Evolutionary conservation across 2,797 vertebrate species (phyloP), one percentile per base, ranked within the genome.

Genomic region (Australoheros facetus): DNA sequence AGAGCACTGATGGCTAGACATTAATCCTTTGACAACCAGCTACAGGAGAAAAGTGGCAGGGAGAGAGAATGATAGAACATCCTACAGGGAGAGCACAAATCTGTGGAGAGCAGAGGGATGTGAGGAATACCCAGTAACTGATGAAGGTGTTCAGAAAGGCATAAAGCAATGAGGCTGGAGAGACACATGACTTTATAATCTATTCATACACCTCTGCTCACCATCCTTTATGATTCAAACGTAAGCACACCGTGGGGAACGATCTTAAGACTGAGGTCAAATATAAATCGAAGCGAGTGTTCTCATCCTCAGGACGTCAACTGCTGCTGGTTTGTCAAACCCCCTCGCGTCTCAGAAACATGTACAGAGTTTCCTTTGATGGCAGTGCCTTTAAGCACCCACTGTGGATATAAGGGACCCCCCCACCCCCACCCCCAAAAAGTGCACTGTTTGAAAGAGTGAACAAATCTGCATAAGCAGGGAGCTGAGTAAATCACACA

Each of bases 271-370:
- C 23, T 48, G 14, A 66, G 42, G 42, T 66, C 62, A 48, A 66
- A 66, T 48, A 66, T 66, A 66, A 66, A 16, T 66, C 23, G 45
- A 48, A 16, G 45, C 5, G 13, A 16, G 45, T 4, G 11, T 48
- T 66, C 23, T 48, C 23, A 48, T 48, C 48, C 42, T 6, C 2
- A 3, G 42, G 42, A 48, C 48, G 42, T 30, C 62, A 48, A 48
- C 16, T 66, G 28, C 16, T 66, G 62, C 23, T 48, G 62, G 48
- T 66, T 48, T 66, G 62, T 66, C 62, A 66, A 66, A 66, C 62
- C 23, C 62, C 48, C 23, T 19, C 23, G 19, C 48, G 19, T 30
- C 42, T 66, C 62, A 66, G 62, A 66, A 66, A 66, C 28, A 66
- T 66, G 39, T 48, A 42, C 39, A 19, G 23, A 19, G 23, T 66